phyloP scores from a whole-genome alignment of 2,113 vertebrate species.

The Nerophis lumbriciformis region DNA sequence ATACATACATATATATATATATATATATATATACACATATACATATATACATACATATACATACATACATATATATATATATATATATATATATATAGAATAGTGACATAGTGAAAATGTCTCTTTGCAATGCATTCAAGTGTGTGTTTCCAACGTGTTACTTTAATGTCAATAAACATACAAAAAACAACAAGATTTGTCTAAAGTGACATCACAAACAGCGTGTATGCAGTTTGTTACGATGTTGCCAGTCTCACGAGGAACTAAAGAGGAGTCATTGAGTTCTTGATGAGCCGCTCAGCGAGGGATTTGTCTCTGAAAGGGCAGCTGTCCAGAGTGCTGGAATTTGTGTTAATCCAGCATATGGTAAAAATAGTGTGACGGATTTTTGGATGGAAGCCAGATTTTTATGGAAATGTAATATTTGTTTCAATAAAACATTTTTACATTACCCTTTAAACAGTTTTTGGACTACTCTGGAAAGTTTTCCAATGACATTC shows the following conservation, averaged over 20 bases:
- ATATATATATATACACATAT: too few species aligned
- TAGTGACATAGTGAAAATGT: too few species aligned
- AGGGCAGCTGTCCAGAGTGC: conserved; percentile 73
- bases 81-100: too few species aligned
- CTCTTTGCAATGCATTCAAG: too few species aligned
- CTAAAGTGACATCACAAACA: conserved; percentile 8
- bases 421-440: neutral
- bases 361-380: conserved; percentile 67
- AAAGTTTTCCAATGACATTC: too few species aligned
- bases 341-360: conserved; percentile 71
- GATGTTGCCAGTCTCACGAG: conserved; percentile 34
- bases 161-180: too few species aligned
- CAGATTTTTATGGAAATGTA: conserved; percentile 50
- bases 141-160: too few species aligned
- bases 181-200: too few species aligned
- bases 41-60: too few species aligned
- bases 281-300: conserved; percentile 66
- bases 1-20: too few species aligned
- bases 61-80: too few species aligned
- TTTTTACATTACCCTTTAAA: neutral
- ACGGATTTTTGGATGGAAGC: conserved; percentile 52
- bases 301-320: conserved; percentile 65
- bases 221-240: conserved; percentile 27
- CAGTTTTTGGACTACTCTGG: neutral
- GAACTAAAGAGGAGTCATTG: conserved; percentile 52